Base-by-base conservation (phyloP, 2,888 invertebrate species). In the Rugalucina vietnamica region DNA sequence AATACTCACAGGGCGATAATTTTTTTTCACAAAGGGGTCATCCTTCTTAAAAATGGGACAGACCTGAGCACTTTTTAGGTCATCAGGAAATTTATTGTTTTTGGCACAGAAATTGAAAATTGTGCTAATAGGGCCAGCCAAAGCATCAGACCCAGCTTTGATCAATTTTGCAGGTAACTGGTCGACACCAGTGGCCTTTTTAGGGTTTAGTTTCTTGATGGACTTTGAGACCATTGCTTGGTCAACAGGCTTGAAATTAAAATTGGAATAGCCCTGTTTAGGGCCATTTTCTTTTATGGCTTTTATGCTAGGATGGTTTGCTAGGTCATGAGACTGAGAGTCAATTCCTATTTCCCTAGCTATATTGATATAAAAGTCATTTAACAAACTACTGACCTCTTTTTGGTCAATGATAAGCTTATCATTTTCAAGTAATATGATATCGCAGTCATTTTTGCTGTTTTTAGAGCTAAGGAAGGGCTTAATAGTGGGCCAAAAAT, bases 401-500 rank as follows among this genome's bases (percentile, higher is more conserved):
- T 39, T 43, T 65, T 76, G 65, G 27, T 76, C n/a, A 32, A 2
- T 71, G 29, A 34, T 54, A 18, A 57, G 24, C 24, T 50, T 79
- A 0, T 57, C 72, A 50, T 79, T 60, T 79, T 71, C 71, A 21
- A 50, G 71, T 34, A 72, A 18, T 14, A 77, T 70, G 34, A 70
- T 77, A n/a, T 70, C 36, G 21, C 21, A 36, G 36, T 37, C 36
- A 70, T 49, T 39, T 36, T 34, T 27, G 12, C 21, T 39, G 8
- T 24, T 8, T 24, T 43, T 73, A 29, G 34, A 36, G 49, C 36
- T 14, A 3, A 39, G 32, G 24, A 57, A 57, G 5, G 60, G 77
- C 76, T 83, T 83, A 24, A 84, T 57, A 21, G 83, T 80, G 0
- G 54, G 54, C 69, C 76, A 77, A n/a, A 77, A 77, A 24, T 76